Base-by-base conservation (phyloP, 2,888 invertebrate species). In the Folsomia candida region DNA sequence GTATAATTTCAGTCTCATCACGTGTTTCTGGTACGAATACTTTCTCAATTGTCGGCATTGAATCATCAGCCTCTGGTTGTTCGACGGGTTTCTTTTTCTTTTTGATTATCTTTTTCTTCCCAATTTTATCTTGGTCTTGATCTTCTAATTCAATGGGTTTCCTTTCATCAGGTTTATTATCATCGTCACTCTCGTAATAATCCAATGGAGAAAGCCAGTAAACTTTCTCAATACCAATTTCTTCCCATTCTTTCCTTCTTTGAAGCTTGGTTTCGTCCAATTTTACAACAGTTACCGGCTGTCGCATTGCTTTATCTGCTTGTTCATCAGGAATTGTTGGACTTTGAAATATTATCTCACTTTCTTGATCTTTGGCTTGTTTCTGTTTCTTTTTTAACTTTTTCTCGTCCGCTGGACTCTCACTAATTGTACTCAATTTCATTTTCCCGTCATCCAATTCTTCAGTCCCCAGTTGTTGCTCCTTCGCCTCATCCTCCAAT, bases 311-410 rank as follows among this genome's bases (percentile, higher is more conserved):
- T 54, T 54, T 54, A 22, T 54, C 54, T 20, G 22, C 20, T 18
- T 47, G 9, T 20, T 54, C 20, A 4, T n/a, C 54, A 22, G 20
- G 20, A 14, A 14, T 20, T n/a, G 28, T 37, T 4, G 65, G 65
- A 54, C 47, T 37, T 4, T 24, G 26, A 26, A 54, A 65, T 3
- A 18, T 2, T 20, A 65, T 18, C 25, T 37, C 51, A 2, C 25
- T 51, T 27, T 65, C 57, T 18, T 54, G 51, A 18, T 25, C 57
- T 28, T 54, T 28, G 1, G 51, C 54, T 3, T n/a, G 28, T 64
- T 64, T 64, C 14, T 25, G 54, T 28, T 54, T 65, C 27, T 67
- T 60, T n/a, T 67, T 60, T 2, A 37, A 24, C 11, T 20, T 54
- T 25, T 59, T 67, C n/a, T 18, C 37, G 4, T 20, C 59, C n/a